phyloP scores from a whole-genome alignment of 2,888 invertebrate species.

The Nymphalis c-album region DNA sequence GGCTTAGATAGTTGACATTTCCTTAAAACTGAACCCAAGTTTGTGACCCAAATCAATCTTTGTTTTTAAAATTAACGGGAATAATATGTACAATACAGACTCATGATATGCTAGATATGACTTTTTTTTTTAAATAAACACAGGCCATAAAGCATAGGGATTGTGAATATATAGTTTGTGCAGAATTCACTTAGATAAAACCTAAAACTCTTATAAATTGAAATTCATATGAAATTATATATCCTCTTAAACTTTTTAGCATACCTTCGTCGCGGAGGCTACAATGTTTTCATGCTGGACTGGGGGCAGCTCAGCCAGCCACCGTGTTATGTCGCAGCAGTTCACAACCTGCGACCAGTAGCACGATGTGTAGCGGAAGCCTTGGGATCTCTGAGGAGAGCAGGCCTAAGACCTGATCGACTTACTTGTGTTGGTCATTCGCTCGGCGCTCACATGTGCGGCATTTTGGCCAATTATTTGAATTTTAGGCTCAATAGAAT shows the following conservation, averaged over 20 bases:
- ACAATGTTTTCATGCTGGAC: conserved; percentile 89
- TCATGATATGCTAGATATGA: too few relatives aligned
- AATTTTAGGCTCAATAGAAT: conserved; percentile 87
- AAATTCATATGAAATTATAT: too few relatives aligned
- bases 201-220: too few relatives aligned
- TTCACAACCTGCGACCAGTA: conserved; percentile 87
- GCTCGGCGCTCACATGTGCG: conserved; percentile 88
- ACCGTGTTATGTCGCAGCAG: conserved; percentile 88
- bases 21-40: not conserved
- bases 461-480: conserved; percentile 86
- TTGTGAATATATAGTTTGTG: too few relatives aligned
- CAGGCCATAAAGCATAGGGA: too few relatives aligned
- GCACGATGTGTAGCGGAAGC: conserved; percentile 86
- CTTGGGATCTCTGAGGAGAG: conserved; percentile 82
- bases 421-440: conserved; percentile 90
- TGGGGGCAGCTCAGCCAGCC: conserved; percentile 87
- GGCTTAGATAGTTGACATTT: conserved; percentile 4
- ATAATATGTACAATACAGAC: too few relatives aligned
- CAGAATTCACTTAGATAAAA: too few relatives aligned
- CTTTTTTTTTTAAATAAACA: too few relatives aligned
- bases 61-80: too few relatives aligned
- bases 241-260: conserved; percentile 66
- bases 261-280: conserved; percentile 86
- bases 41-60: too few relatives aligned
- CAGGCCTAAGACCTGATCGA: conserved; percentile 84